Evolutionary conservation across 2,797 vertebrate genomes (phyloP), one percentile per base, ranked within the genome.

Genomic region (Liparis tanakae): DNA sequence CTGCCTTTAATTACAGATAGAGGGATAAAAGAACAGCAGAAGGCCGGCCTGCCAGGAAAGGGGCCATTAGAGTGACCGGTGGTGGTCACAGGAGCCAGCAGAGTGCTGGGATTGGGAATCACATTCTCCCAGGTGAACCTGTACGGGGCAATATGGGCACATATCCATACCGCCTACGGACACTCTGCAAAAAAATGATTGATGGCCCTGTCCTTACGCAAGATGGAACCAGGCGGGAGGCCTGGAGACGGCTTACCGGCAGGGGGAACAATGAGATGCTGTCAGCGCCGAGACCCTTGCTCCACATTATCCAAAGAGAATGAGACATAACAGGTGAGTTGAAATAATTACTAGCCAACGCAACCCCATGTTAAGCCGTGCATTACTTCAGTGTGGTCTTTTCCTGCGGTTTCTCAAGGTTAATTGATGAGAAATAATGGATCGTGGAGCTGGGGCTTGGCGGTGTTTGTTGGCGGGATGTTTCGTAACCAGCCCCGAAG

Each of bases 1-100:
- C 87, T 94, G 90, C 81, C 72, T 94, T 94, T 94, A 95, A 94
- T 95, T 94, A 94, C 92, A 94, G 90, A 92, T 85, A 65, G 85
- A 89, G 85, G 88, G 91, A 93, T 91, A 93, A 92, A 91, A 64
- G 83, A 88, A 84, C 34, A 77, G 78, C 65, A 67, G 73, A 70
- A 67, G 68, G 53, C 65, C 50, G 50, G 85, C 82, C 80, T 79
- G 82, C 76, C 65, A 69, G 75, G 68, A 62, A 57, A 64, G 59
- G 74, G 72, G 77, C 72, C 75, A 80, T 65, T 77, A 39, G 61
- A 82, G 63, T n/a, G 33, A 61, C 71, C 80, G 44, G 67, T 48
- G 58, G 64, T 51, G 82, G 78, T 74, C 82, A 80, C 74, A 54
- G 74, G 58, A 60, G 63, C 71, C 67, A n/a, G 60, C 67, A 10